Evolutionary conservation across 2,797 vertebrate species (phyloP).

Genomic region (Darevskia nairensis): DNA sequence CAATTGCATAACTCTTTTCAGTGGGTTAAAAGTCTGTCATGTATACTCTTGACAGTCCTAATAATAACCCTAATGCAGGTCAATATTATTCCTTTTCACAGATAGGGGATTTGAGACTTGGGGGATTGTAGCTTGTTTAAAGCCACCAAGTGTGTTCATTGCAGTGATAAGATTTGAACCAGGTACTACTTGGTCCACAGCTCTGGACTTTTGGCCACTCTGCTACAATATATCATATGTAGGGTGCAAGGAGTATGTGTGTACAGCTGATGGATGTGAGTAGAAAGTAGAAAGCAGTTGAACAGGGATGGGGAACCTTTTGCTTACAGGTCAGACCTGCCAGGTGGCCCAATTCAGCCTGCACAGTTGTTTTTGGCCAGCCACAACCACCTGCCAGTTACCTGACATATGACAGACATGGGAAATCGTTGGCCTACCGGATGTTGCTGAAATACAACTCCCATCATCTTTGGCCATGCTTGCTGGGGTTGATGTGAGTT

Average conservation of each 20-base stretch:
- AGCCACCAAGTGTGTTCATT: background rate
- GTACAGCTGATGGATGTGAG: background rate
- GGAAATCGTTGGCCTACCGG: too few relatives aligned
- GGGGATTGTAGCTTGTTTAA: background rate
- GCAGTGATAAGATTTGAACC: background rate
- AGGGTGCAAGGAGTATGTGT: background rate
- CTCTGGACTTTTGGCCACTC: background rate
- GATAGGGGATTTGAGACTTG: background rate
- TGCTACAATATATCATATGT: background rate
- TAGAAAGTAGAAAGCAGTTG: background rate
- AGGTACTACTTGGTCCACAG: background rate
- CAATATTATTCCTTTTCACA: background rate
- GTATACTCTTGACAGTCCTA: background rate
- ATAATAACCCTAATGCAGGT: background rate
- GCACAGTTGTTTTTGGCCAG: too few relatives aligned
- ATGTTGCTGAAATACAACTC: background rate
- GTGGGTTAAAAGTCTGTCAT: background rate
- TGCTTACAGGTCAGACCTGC: background rate
- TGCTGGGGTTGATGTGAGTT: background rate
- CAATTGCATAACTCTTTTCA: background rate
- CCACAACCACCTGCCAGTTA: too few relatives aligned
- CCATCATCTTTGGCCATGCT: background rate
- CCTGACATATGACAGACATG: too few relatives aligned
- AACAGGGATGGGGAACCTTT: background rate
- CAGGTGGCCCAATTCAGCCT: too few relatives aligned